Evolutionary conservation across 2,888 invertebrate species (phyloP).

Genomic region (Drosophila kanekoi): DNA sequence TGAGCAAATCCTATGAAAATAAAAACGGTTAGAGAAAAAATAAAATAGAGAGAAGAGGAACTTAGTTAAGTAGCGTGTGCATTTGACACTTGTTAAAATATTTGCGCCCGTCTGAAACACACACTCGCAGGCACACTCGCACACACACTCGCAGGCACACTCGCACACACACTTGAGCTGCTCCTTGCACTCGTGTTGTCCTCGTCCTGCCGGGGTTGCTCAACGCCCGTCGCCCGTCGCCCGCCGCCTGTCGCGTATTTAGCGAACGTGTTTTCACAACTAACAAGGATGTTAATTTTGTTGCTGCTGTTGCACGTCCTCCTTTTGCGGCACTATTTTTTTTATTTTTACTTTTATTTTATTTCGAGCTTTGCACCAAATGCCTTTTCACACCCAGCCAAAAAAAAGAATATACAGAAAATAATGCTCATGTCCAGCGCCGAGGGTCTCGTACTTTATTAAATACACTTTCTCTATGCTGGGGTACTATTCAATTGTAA

Average conservation of each 20-base stretch:
- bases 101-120: slow-evolving; percentile 81
- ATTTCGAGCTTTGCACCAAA: slow-evolving; percentile 71
- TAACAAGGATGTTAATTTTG: slow-evolving; percentile 83
- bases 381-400: slow-evolving; percentile 77
- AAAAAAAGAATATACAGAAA: slow-evolving; percentile 32
- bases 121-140: slow-evolving; percentile 24
- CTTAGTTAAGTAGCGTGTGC: slow-evolving; percentile 85
- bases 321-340: slow-evolving; percentile 55
- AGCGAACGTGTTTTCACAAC: slow-evolving; percentile 83
- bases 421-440: slow-evolving; percentile 60
- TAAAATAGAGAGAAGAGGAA: slow-evolving; percentile 26
- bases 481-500: not conserved
- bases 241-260: slow-evolving; percentile 71
- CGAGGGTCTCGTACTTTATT: slow-evolving; percentile 50
- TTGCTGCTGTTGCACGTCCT: slow-evolving; percentile 52
- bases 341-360: slow-evolving; percentile 37
- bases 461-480: slow-evolving; percentile 21
- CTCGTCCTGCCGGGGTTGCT: slow-evolving; percentile 56
- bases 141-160: not conserved
- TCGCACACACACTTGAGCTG: slow-evolving; percentile 58
- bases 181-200: slow-evolving; percentile 6
- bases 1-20: slow-evolving; percentile 35
- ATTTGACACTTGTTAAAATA: slow-evolving; percentile 86
- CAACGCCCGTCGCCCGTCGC: slow-evolving; percentile 16
- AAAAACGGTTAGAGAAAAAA: slow-evolving; percentile 23